Evolutionary conservation across 2,797 vertebrate species (phyloP).

Genomic region (Cygnus olor): DNA sequence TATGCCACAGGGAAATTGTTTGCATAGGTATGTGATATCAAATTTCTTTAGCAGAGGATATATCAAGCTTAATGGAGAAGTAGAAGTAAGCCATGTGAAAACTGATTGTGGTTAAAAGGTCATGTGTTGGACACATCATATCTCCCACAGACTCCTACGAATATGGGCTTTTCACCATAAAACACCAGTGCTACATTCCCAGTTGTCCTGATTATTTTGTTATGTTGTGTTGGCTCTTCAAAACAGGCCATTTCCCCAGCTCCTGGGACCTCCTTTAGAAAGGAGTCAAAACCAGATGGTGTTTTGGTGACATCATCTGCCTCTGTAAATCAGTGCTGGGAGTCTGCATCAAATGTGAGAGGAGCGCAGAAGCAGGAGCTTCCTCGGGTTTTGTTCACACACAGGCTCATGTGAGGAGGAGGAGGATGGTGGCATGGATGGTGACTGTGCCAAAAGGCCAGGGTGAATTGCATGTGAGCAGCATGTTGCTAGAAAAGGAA

Average conservation of each 20-base stretch:
- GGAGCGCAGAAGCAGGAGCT: neutral
- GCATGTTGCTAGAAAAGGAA: neutral
- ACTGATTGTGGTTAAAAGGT: neutral
- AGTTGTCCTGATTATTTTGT: neutral
- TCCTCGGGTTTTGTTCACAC: neutral
- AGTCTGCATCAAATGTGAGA: neutral
- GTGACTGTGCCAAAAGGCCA: neutral
- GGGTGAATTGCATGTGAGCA: neutral
- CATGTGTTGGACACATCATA: neutral
- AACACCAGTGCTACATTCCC: neutral
- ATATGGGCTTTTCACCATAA: neutral
- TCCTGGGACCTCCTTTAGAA: neutral
- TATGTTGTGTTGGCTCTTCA: neutral
- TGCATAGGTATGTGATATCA: neutral
- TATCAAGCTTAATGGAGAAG: neutral
- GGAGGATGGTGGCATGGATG: neutral
- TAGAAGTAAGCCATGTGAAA: neutral
- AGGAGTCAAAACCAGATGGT: neutral
- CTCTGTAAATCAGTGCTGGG: accelerated
- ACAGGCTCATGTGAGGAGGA: neutral
- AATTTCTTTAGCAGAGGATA: neutral
- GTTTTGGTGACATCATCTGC: neutral
- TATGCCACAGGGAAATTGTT: neutral
- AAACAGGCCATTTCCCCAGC: neutral
- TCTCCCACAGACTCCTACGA: neutral